These are phyloP conservation scores for Myopa testacea DNA, from an alignment of 2,888 invertebrate genomes.

Conservation along the genomic window DNA sequence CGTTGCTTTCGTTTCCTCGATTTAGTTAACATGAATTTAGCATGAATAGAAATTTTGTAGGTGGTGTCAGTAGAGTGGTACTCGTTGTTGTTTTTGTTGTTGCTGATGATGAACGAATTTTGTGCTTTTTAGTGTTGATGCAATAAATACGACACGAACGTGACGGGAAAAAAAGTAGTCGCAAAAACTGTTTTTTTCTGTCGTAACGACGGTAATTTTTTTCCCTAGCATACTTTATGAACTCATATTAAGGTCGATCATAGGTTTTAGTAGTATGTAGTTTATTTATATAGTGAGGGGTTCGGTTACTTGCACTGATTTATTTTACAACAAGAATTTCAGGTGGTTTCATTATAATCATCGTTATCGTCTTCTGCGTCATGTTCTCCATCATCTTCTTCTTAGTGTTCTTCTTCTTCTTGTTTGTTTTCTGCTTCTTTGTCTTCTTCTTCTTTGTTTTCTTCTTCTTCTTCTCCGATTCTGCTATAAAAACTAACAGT, in stretches of 20 bases:
- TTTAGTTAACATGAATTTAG: neutral
- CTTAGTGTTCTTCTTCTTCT: neutral
- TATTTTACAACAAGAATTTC: too few relatives aligned
- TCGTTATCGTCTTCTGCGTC: too few relatives aligned
- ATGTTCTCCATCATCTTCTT: neutral
- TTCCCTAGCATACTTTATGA: neutral
- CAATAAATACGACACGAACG: slow-evolving; percentile 31
- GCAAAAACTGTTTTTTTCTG: too few relatives aligned
- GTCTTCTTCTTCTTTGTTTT: neutral
- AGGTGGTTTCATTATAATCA: too few relatives aligned
- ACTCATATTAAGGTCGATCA: neutral
- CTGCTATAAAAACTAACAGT: neutral
- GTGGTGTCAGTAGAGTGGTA: neutral
- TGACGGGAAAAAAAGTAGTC: slow-evolving; percentile 41
- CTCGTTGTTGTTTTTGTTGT: neutral
- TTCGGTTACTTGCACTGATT: too few relatives aligned
- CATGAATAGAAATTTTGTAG: neutral
- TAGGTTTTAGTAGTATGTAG: neutral
- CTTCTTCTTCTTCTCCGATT: neutral
- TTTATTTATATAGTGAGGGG: too few relatives aligned
- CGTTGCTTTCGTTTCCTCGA: neutral
- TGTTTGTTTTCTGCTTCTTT: neutral
- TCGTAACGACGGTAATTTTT: neutral
- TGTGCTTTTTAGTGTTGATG: slow-evolving; percentile 41
- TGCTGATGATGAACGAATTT: slow-evolving; percentile 31